A percentile compares a stretch with the other conserved stretches of the same genome.
These are phyloP conservation scores for Gastrophryne carolinensis DNA, from an alignment of 2,797 vertebrate genomes.

Conservation along the genomic window DNA sequence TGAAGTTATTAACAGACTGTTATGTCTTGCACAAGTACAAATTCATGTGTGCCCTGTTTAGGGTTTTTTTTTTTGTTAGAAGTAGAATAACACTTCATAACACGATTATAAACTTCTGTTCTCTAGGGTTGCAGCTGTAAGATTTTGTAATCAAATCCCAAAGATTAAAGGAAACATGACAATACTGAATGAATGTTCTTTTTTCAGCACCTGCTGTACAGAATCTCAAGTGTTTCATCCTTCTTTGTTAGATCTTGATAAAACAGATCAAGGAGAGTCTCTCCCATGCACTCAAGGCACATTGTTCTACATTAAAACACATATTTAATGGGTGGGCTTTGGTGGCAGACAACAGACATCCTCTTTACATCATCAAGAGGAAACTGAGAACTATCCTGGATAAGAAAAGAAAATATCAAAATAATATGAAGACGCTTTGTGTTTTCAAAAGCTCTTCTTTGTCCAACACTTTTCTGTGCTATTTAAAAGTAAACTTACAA, in stretches of 20 bases:
- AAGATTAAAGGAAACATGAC: constrained; percentile 12
- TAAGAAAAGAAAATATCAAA: constrained; percentile 1
- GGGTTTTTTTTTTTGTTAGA: not conserved
- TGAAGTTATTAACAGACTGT: too few relatives aligned
- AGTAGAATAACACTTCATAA: not conserved
- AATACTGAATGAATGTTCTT: constrained; percentile 16
- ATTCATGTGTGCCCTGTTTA: too few relatives aligned
- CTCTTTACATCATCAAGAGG: constrained; percentile 17
- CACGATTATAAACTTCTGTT: not conserved
- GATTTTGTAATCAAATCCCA: not conserved
- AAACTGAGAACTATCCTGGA: constrained; percentile 9
- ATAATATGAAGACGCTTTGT: constrained; percentile 21
- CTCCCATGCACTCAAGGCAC: constrained; percentile 20
- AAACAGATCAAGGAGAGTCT: constrained; percentile 30
- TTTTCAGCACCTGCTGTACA: constrained; percentile 9
- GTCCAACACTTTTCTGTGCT: not conserved
- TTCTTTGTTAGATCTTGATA: constrained; percentile 13
- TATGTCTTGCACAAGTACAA: too few relatives aligned
- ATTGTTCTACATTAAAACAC: constrained; percentile 38
- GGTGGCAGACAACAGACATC: constrained; percentile 23
- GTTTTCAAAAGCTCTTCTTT: constrained; percentile 21
- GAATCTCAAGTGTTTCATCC: constrained; percentile 1
- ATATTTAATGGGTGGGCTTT: constrained; percentile 49
- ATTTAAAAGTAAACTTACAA: constrained; percentile 42
- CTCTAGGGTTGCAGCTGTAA: not conserved